Conservation (phyloP, 2,888 invertebrate genomes). For the Synergus japonicus region DNA sequence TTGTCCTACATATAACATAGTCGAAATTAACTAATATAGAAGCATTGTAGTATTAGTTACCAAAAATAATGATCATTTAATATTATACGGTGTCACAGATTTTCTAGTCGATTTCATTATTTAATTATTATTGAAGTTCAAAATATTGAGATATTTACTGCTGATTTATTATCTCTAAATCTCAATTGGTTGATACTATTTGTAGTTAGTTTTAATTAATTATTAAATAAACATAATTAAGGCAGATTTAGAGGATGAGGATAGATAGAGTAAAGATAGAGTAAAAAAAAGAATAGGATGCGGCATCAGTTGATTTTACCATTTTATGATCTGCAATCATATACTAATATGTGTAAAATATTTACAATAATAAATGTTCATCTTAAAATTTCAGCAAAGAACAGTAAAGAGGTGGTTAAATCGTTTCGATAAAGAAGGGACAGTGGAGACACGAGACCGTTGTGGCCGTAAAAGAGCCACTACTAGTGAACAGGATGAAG, state of each 20-base stretch:
- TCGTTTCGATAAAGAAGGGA: slow-evolving; percentile 75
- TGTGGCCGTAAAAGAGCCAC: slow-evolving; percentile 75
- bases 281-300: no score
- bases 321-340: no score
- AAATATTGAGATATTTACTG: no score
- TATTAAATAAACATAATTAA: no score
- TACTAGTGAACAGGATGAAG: slow-evolving; percentile 73
- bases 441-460: slow-evolving; percentile 73
- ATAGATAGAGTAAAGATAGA: no score
- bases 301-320: no score
- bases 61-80: not conserved
- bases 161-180: no score
- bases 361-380: not conserved
- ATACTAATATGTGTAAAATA: not conserved
- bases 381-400: slow-evolving; percentile 67
- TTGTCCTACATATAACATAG: slow-evolving; percentile 17
- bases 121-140: no score
- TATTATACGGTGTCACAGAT: not conserved
- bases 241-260: no score
- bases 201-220: no score
- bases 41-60: not conserved
- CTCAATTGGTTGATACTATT: no score
- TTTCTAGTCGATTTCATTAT: not conserved
- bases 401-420: slow-evolving; percentile 75
- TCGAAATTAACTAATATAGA: not conserved